Evolutionary conservation across 2,888 invertebrate genomes (phyloP).

Genomic region (Cremastinae sp.): DNA sequence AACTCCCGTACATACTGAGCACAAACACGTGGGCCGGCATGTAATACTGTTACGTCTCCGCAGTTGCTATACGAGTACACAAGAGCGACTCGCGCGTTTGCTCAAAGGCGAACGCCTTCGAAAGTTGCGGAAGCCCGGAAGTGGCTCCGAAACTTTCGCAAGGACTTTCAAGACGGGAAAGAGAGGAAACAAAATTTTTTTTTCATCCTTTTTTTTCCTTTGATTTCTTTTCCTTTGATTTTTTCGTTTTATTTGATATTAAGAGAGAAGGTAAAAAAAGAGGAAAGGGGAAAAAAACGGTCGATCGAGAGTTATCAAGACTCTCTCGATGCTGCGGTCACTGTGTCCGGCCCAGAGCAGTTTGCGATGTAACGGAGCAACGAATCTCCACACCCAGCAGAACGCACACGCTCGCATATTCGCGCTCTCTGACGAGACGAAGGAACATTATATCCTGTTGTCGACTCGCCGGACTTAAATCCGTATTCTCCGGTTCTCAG

Average conservation of each 20-base stretch:
- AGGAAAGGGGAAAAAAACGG: constrained; percentile 13
- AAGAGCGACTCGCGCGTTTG: constrained; percentile 38
- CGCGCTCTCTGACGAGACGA: constrained; percentile 39
- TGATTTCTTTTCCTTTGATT: no score
- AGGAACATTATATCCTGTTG: constrained; percentile 52
- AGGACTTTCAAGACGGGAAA: constrained; percentile 58
- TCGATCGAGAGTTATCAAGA: constrained; percentile 34
- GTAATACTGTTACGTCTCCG: constrained; percentile 63
- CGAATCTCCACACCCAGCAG: constrained; percentile 32
- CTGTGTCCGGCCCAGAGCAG: constrained; percentile 47
- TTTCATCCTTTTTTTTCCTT: background rate
- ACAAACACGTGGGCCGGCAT: constrained; percentile 26
- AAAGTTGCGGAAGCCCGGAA: constrained; percentile 71
- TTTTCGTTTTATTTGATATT: background rate
- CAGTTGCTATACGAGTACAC: constrained; percentile 43
- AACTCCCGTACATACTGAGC: background rate
- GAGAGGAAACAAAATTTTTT: constrained; percentile 20
- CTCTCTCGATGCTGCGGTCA: constrained; percentile 22
- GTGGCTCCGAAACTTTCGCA: constrained; percentile 68
- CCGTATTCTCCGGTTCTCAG: constrained; percentile 42
- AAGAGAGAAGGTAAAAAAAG: constrained; percentile 15
- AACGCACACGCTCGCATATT: constrained; percentile 2
- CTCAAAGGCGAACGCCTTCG: constrained; percentile 61
- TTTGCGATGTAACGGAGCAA: constrained; percentile 35
- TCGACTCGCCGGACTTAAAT: constrained; percentile 40